phyloP scores from a whole-genome alignment of 2,888 invertebrate genomes.

The Oasisia sp. region DNA sequence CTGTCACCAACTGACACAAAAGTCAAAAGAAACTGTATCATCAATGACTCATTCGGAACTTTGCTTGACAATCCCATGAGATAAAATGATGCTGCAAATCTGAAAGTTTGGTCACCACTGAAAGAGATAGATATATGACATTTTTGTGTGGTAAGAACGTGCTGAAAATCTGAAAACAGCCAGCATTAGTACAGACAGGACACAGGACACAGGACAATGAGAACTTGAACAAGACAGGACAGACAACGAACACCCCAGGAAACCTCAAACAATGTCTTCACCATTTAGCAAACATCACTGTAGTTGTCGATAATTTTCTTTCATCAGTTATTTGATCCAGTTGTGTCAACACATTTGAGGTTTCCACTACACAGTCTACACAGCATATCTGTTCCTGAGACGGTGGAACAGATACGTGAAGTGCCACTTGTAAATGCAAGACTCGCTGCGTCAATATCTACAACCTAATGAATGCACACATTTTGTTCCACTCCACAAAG shows the following conservation, averaged over 20 bases:
- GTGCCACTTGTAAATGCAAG: not conserved
- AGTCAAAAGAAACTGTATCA: not conserved
- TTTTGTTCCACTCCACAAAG: not conserved
- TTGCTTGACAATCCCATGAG: not conserved
- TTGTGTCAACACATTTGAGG: not conserved
- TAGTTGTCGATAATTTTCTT: not conserved
- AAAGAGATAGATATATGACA: not conserved
- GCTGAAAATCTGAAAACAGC: not conserved
- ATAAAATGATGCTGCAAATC: not conserved
- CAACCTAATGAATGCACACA: not conserved
- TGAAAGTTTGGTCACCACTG: not conserved
- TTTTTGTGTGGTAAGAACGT: not conserved
- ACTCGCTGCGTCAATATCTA: not conserved
- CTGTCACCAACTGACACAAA: not conserved
- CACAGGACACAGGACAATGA: not conserved
- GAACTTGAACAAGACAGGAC: not conserved
- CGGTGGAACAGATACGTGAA: not conserved
- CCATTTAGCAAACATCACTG: not conserved
- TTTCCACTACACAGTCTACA: not conserved
- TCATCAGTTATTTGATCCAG: not conserved
- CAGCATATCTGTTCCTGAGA: constrained; percentile 4
- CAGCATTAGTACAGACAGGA: not conserved
- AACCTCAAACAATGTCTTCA: not conserved
- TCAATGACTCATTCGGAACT: not conserved
- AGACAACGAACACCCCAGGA: not conserved